A percentile compares a stretch with the other conserved stretches of the same genome.
These are phyloP conservation scores for Helarctos malayanus DNA, from an alignment of 2,797 vertebrate species.

Conservation along the genomic window DNA sequence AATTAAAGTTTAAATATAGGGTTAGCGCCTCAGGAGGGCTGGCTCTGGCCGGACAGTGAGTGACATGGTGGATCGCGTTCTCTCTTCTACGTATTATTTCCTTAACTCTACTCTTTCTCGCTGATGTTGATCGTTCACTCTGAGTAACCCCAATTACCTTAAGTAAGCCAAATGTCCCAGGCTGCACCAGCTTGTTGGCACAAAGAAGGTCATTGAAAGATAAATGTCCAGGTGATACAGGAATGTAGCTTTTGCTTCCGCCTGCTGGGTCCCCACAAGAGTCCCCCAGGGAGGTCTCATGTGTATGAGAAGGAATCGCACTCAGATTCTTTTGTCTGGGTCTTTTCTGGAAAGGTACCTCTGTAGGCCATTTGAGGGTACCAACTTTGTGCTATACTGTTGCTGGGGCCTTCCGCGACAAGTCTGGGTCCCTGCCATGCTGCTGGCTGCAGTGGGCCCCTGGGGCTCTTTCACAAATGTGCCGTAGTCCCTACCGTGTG, in stretches of 20 bases:
- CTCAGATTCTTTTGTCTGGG: neutral
- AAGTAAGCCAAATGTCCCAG: neutral
- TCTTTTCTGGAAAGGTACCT: neutral
- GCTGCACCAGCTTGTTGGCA: neutral
- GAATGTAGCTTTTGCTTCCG: neutral
- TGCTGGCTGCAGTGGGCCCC: neutral
- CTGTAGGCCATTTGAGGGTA: neutral
- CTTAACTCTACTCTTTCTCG: neutral
- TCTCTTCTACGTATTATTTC: neutral
- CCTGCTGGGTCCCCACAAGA: neutral
- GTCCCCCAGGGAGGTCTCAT: neutral
- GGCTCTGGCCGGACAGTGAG: neutral
- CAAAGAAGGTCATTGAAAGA: neutral
- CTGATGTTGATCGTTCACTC: neutral
- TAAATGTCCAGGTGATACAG: neutral
- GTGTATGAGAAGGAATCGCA: neutral
- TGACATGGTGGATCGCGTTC: neutral
- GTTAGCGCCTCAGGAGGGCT: neutral
- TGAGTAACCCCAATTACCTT: neutral
- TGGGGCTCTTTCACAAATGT: neutral
- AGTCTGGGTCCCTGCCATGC: neutral
- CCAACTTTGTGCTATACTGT: neutral
- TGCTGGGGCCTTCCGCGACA: neutral
- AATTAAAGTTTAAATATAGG: conserved; percentile 43
- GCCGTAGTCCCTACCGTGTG: neutral